Conservation (phyloP, 2,113 vertebrate genomes). For the Dendropsophus ebraccatus region DNA sequence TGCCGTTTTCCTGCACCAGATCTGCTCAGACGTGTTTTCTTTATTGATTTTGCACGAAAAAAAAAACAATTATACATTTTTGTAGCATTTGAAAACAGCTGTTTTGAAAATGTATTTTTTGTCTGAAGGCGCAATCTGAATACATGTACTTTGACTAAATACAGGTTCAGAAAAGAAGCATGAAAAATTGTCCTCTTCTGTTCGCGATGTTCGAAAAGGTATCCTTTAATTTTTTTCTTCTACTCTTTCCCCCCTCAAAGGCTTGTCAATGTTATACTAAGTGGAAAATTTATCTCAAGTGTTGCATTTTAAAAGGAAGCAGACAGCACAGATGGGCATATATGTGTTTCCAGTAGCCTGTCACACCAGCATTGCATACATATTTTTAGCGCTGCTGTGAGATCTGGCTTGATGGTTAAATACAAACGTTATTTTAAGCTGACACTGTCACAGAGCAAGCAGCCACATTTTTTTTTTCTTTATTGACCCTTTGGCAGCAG, state of each 20-base stretch:
- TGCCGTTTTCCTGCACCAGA: background rate
- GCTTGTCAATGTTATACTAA: conserved; percentile 4
- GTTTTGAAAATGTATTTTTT: conserved; percentile 69
- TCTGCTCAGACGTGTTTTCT: background rate
- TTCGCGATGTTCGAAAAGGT: conserved; percentile 97
- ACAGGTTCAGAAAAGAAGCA: conserved; percentile 97
- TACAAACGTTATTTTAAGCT: no score
- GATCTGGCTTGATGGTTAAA: no score
- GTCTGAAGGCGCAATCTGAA: conserved; percentile 83
- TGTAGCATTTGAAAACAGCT: conserved; percentile 9
- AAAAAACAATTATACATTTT: background rate
- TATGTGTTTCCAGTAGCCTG: no score
- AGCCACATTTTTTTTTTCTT: no score
- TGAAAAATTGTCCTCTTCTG: conserved; percentile 97
- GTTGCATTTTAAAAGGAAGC: no score
- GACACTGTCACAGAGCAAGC: no score
- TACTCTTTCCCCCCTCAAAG: background rate
- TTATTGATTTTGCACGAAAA: background rate
- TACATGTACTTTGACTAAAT: conserved; percentile 86
- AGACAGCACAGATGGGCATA: no score
- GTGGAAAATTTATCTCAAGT: background rate
- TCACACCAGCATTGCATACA: no score
- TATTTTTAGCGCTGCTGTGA: no score
- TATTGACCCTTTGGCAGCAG: no score
- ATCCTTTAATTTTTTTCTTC: conserved; percentile 80